These are phyloP conservation scores for Intellagama lesueurii DNA, from an alignment of 2,797 vertebrate species.

Conservation along the genomic window DNA sequence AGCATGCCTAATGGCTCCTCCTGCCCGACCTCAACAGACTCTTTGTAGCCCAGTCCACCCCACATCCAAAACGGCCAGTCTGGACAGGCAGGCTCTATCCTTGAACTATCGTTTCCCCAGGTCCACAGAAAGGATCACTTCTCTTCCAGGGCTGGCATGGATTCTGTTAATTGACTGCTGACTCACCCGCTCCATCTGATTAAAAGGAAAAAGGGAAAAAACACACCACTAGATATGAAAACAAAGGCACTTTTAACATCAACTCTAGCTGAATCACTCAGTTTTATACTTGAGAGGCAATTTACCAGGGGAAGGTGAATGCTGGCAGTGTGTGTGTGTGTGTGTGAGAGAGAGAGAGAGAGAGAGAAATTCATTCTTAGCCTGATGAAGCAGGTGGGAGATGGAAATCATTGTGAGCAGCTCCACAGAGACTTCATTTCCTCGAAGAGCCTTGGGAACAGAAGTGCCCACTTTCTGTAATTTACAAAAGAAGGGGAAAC, in stretches of 20 bases:
- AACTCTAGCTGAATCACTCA: background rate
- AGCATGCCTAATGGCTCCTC: too few species aligned
- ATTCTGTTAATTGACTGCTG: background rate
- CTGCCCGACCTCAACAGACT: too few species aligned
- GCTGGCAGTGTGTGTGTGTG: background rate
- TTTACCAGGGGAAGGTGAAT: background rate
- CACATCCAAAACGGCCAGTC: too few species aligned
- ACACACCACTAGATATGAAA: background rate
- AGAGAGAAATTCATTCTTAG: background rate
- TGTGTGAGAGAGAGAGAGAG: background rate
- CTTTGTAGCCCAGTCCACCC: too few species aligned
- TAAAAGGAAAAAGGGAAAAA: background rate
- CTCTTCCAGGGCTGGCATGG: too few species aligned
- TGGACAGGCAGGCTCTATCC: too few species aligned
- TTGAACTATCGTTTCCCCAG: background rate
- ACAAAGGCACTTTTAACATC: background rate
- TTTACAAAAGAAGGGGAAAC: background rate
- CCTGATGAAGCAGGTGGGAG: background rate
- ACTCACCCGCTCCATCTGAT: background rate
- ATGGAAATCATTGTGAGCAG: background rate
- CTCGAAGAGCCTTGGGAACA: background rate
- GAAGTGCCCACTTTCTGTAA: background rate
- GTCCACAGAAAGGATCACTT: background rate
- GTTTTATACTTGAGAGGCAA: slow-evolving; percentile 3
- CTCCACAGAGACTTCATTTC: background rate